Evolutionary conservation across 2,113 vertebrate genomes (phyloP), one percentile per base, ranked within the genome.

Genomic region (Lycaon pictus): DNA sequence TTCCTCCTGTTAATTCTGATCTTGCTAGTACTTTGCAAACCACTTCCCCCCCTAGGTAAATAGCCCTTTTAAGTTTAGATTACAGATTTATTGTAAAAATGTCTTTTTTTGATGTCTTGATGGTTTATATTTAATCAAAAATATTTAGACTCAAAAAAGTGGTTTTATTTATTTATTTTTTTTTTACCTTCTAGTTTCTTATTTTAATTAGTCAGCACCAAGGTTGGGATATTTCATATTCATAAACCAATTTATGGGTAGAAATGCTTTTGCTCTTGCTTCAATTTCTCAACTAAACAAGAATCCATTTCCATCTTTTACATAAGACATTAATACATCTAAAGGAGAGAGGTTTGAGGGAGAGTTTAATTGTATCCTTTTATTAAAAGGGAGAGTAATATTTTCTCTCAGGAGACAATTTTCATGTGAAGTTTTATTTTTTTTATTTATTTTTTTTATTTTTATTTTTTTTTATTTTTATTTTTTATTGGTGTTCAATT

Each of bases 391-490:
- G 27, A 82, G 35, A 67, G 17, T 43, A 86, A 62, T 72, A 23
- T 87, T 96, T 93, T 88, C 48, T 96, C 62, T 87, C 32, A 17
- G 53, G 43, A 95, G 83, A 95, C 53, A 89, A 82, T 16, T 84
- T 87, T 65, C 37, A 79, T 72, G 63, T 29, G 29, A 90, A 51
- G 43, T 90, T 97, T 92, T 89, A 90, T n/a, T n/a, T n/a, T n/a
- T n/a, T n/a, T n/a, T n/a, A n/a, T n/a, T n/a, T n/a, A n/a, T n/a
- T n/a, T n/a, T n/a, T n/a, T n/a, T n/a, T n/a, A n/a, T n/a, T n/a
- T n/a, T n/a, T n/a, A n/a, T n/a, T n/a, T n/a, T n/a, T n/a, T n/a
- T n/a, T n/a, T n/a, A n/a, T n/a, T n/a, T n/a, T n/a, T n/a, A n/a
- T n/a, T n/a, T n/a, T n/a, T n/a, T n/a, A n/a, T n/a, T n/a, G n/a